phyloP scores from a whole-genome alignment of 2,888 invertebrate genomes.

The Leucozona laternaria region DNA sequence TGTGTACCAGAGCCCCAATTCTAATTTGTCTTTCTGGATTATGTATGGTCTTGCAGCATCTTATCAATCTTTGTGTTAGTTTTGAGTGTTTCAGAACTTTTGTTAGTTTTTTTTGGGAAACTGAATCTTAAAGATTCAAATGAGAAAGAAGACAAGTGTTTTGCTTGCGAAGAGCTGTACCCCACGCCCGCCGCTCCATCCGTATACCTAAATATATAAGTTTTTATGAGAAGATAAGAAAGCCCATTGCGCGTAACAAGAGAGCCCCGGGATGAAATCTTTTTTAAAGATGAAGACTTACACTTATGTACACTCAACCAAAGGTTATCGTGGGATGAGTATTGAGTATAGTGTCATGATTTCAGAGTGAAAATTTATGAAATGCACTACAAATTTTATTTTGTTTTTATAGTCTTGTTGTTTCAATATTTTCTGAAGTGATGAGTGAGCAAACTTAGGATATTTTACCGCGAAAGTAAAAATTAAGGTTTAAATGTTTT shows the following conservation, averaged over 20 bases:
- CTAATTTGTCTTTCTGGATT: slow-evolving; percentile 37
- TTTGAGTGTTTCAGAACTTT: slow-evolving; percentile 21
- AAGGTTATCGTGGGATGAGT: slow-evolving; percentile 60
- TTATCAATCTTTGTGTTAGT: slow-evolving; percentile 55
- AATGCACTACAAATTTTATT: background rate
- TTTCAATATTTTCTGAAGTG: background rate
- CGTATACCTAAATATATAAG: background rate
- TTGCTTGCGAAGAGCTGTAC: background rate
- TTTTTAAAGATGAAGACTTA: slow-evolving; percentile 27
- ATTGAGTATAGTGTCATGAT: slow-evolving; percentile 15
- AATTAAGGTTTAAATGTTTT: background rate
- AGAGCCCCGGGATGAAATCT: slow-evolving; percentile 30
- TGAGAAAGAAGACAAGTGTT: slow-evolving; percentile 20
- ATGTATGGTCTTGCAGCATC: slow-evolving; percentile 13
- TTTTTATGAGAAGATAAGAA: slow-evolving; percentile 59
- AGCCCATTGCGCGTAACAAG: slow-evolving; percentile 15
- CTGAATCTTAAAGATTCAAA: slow-evolving; percentile 3
- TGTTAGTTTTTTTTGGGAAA: slow-evolving; percentile 1
- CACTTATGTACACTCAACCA: slow-evolving; percentile 16
- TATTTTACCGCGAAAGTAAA: slow-evolving; percentile 5
- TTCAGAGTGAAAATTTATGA: background rate
- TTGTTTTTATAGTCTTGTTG: background rate
- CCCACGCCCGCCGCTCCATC: no score
- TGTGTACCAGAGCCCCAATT: background rate
- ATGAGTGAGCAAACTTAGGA: background rate